Evolutionary conservation across 2,797 vertebrate species (phyloP), one percentile per base, ranked within the genome.

Genomic region (Coregonus sp.): DNA sequence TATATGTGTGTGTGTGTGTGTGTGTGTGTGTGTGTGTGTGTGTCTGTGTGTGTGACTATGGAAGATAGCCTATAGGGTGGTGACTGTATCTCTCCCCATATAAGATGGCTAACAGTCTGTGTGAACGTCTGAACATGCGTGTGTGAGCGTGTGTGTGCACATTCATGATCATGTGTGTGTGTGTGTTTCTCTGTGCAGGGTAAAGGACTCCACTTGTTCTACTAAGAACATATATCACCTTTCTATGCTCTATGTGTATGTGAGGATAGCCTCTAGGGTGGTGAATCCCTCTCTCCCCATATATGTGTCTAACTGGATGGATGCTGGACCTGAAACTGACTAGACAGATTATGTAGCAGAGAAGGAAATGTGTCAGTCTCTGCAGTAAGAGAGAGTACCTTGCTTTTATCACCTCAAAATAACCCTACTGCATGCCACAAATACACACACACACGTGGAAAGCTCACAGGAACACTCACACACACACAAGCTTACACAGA

Each of bases 371-470:
- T 76, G 76, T 70, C 72, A 50, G 83, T 81, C 81, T 83, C 76
- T 68, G 16, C 25, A 56, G 4, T 15, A 29, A 73, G 14, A 56
- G 0, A 35, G 29, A 74, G 61, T 74, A 80, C 68, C 67, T 51
- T 25, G 61, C 61, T 78, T 82, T 81, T 70, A 80, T 75, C 82
- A 81, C 75, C 56, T 83, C 74, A 33, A 77, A 81, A 78, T 70
- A 40, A 75, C 73, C 71, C 56, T 33, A 79, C 67, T 76, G 77
- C 73, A 33, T 72, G 84, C 0, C 18, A 85, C 79, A 85, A 70
- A 86, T 75, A 85, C 31, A 33, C 31, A 33, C 31, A 33, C 31
- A 33, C 31, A 33, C 31, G 3, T 33, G 31, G 31, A 20, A 70
- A 66, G 69, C 6, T 5, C 66, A 76, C 70, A 40, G 25, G 16